phyloP scores from a whole-genome alignment of 92 coral and sea anemone genomes.

The Plumapathes pennacea region DNA sequence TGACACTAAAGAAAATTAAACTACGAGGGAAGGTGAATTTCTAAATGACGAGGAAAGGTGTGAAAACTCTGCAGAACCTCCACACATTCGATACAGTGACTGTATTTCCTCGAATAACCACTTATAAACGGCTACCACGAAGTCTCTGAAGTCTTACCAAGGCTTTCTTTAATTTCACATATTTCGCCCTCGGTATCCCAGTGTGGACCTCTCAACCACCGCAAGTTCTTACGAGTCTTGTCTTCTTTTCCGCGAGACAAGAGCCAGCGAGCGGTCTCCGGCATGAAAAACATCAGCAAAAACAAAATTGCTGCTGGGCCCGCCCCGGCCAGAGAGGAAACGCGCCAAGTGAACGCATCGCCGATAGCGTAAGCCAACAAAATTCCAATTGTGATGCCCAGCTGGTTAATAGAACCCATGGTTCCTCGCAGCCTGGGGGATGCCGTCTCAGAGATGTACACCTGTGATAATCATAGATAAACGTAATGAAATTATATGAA shows the following conservation, averaged over 20 bases:
- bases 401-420: slow-evolving; percentile 71
- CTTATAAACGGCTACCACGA: too few species aligned
- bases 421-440: slow-evolving; percentile 71
- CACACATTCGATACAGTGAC: too few species aligned
- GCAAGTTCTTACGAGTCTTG: slow-evolving; percentile 58
- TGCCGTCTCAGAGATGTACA: slow-evolving; percentile 83
- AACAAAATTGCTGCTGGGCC: slow-evolving; percentile 52
- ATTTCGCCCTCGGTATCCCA: slow-evolving; percentile 68
- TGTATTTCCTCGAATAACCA: too few species aligned
- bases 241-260: slow-evolving; percentile 44
- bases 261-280: slow-evolving; percentile 91
- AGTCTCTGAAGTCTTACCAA: slow-evolving; percentile 32
- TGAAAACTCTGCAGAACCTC: too few species aligned
- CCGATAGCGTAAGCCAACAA: slow-evolving; percentile 61
- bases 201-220: slow-evolving; percentile 63
- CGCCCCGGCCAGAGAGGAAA: slow-evolving; percentile 71
- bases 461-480: slow-evolving; percentile 22
- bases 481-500: background rate
- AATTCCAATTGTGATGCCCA: slow-evolving; percentile 64
- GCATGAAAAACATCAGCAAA: slow-evolving; percentile 60
- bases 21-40: too few species aligned
- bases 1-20: too few species aligned
- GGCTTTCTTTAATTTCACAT: slow-evolving; percentile 44
- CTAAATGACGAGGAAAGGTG: too few species aligned
- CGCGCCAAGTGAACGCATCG: slow-evolving; percentile 47